Base-by-base conservation (phyloP, 2,888 invertebrate species). In the Phasia obesa region DNA sequence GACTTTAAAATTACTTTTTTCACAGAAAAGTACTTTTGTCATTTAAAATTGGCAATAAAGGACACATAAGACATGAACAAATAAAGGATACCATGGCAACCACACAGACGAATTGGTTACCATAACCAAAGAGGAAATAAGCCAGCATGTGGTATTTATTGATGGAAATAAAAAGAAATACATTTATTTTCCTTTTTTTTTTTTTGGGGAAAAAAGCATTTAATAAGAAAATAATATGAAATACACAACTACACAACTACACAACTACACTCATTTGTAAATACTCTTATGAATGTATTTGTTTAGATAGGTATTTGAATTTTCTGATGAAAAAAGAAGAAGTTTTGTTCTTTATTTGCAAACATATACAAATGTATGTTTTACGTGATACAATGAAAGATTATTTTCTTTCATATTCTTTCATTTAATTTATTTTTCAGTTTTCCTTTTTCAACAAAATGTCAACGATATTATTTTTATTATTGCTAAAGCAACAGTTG, bases 101-200 rank as follows among this genome's bases (percentile, higher is more conserved):
- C 13, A 47, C 21, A 31, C 51, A 31, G 7, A n/a, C 11, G 25
- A 17, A 51, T 21, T 19, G 1, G 35, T n/a, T n/a, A 7, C 0
- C 11, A 38, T 1, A 25, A 6, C 7, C 19, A 13, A 42, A 81
- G 21, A 17, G 25, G 35, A 65, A 44, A 64, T 65, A 13, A 81
- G n/a, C n/a, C n/a, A 75, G 59, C 81, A 81, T 81, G 81, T 71
- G 75, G 70, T 60, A 59, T 75, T 81, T 71, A 71, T 81, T 76
- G 53, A 75, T 59, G 75, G 21, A 71, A 47, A 51, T 53, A 53
- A 19, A 55, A 9, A 51, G n/a, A 31, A n/a, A 55, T 7, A 27
- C n/a, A n/a, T n/a, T n/a, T n/a, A n/a, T n/a, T n/a, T n/a, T n/a
- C 27, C 6, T 6, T 5, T 27, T 27, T 27, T 27, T 27, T 6